phyloP scores from a whole-genome alignment of 2,113 vertebrate genomes.

The Girardinichthys multiradiatus region DNA sequence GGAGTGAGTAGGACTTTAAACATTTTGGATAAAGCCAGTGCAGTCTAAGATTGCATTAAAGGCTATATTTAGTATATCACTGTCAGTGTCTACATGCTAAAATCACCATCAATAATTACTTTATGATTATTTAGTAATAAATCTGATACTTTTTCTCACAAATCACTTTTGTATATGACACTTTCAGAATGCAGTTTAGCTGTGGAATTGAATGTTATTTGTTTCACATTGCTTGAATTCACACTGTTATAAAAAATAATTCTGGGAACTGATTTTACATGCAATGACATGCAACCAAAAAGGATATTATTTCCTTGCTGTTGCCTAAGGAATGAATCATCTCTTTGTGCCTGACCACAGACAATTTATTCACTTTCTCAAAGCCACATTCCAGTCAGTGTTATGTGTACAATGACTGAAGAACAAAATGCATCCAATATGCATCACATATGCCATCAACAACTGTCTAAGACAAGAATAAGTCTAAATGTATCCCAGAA shows the following conservation, averaged over 20 bases:
- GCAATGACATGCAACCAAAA: slow-evolving; percentile 32
- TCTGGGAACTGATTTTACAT: slow-evolving; percentile 55
- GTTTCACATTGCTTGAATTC: slow-evolving; percentile 30
- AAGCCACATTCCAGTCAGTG: slow-evolving; percentile 53
- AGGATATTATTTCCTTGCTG: slow-evolving; percentile 47
- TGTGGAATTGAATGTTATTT: slow-evolving; percentile 16
- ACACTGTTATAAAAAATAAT: slow-evolving; percentile 22
- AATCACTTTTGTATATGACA: neutral
- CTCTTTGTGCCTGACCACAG: slow-evolving; percentile 64
- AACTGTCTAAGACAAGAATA: slow-evolving; percentile 26
- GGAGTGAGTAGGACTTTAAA: neutral
- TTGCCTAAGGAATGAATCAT: slow-evolving; percentile 50
- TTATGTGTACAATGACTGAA: slow-evolving; percentile 38
- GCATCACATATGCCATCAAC: slow-evolving; percentile 57
- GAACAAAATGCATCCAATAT: slow-evolving; percentile 59
- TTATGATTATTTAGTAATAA: neutral
- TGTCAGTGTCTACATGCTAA: neutral
- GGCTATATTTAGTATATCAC: too few relatives aligned
- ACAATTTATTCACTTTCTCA: slow-evolving; percentile 68
- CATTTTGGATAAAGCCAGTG: neutral
- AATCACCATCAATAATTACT: neutral
- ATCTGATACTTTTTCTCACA: neutral
- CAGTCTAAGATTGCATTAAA: neutral
- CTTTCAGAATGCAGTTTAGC: neutral
- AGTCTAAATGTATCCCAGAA: slow-evolving; percentile 44